phyloP scores from a whole-genome alignment of 2,888 invertebrate species.

The Flabesymbios commensalis region DNA sequence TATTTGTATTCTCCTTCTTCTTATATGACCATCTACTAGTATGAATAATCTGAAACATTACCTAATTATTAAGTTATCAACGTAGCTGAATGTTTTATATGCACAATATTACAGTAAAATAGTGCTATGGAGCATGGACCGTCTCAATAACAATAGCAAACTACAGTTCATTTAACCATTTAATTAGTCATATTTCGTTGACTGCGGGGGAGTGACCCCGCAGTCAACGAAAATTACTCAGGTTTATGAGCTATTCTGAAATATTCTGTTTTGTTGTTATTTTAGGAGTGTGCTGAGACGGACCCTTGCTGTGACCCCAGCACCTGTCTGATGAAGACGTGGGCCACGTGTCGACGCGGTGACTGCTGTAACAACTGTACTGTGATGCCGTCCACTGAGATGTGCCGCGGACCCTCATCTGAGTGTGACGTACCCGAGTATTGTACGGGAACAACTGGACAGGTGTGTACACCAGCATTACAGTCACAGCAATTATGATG shows the following conservation, averaged over 20 bases:
- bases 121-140: no score
- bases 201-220: no score
- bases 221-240: no score
- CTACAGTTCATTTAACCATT: no score
- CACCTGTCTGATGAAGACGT: slow-evolving; percentile 91
- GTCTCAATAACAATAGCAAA: no score
- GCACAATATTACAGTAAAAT: neutral
- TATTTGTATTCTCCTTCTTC: neutral
- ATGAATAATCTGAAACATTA: neutral
- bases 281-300: slow-evolving; percentile 76
- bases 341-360: slow-evolving; percentile 91
- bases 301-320: slow-evolving; percentile 98
- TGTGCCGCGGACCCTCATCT: slow-evolving; percentile 84
- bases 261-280: no score
- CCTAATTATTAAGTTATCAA: neutral
- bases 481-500: no score
- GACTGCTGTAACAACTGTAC: slow-evolving; percentile 90
- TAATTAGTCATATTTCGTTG: no score
- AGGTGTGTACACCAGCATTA: slow-evolving; percentile 52
- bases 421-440: slow-evolving; percentile 96
- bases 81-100: neutral
- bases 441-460: slow-evolving; percentile 84
- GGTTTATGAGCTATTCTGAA: no score
- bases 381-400: slow-evolving; percentile 65
- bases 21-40: neutral